Evolutionary conservation across 2,797 vertebrate genomes (phyloP).

Genomic region (Anguilla pacifica): DNA sequence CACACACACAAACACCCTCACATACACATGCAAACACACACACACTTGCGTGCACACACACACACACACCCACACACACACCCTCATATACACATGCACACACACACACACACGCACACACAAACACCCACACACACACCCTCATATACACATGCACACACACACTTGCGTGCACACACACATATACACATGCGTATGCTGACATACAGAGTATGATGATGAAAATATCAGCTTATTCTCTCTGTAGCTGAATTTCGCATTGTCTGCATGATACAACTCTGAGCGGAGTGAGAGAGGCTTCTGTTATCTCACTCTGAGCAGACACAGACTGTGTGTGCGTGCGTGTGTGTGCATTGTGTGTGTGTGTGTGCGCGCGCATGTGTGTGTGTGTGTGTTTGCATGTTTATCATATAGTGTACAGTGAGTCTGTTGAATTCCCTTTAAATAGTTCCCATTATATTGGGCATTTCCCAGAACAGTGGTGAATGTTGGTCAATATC

Average conservation of each 20-base stretch:
- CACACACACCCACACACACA: constrained; percentile 16
- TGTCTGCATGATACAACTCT: not conserved
- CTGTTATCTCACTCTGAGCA: not conserved
- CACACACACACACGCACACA: not conserved
- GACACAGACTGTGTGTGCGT: not conserved
- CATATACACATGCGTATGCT: no score
- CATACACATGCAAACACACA: constrained; percentile 13
- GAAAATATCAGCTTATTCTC: not conserved
- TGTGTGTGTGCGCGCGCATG: not conserved
- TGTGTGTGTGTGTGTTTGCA: not conserved
- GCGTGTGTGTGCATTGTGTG: no score
- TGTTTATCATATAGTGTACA: not conserved
- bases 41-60: constrained; percentile 42
- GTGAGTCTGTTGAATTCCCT: not conserved
- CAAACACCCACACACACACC: not conserved
- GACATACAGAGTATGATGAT: not conserved
- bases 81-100: constrained; percentile 32
- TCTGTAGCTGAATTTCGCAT: not conserved
- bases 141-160: not conserved
- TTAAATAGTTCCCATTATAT: not conserved
- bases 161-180: not conserved
- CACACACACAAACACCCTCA: not conserved
- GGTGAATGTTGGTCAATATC: not conserved
- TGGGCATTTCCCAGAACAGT: not conserved
- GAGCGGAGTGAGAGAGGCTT: not conserved